These are phyloP conservation scores for Bagarius yarrelli DNA, from an alignment of 2,113 vertebrate genomes.

Conservation along the genomic window DNA sequence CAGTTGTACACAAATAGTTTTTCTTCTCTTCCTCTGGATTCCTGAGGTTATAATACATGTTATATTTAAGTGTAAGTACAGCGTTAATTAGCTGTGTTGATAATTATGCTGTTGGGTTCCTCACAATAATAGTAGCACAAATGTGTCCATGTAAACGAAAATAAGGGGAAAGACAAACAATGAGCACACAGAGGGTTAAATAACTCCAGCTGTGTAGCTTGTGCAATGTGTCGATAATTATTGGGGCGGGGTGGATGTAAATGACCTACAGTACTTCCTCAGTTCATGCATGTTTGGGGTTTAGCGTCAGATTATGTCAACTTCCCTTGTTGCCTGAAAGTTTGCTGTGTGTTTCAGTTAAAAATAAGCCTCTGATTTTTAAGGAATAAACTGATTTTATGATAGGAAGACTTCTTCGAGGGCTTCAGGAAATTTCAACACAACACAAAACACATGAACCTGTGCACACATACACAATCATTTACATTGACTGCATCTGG, in stretches of 20 bases:
- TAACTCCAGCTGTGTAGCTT: constrained; percentile 66
- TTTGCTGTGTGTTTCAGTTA: background rate
- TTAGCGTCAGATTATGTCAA: constrained; percentile 57
- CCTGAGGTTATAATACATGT: background rate
- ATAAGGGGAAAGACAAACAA: constrained; percentile 41
- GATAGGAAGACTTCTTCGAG: background rate
- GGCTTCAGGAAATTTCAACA: background rate
- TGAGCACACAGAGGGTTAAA: constrained; percentile 56
- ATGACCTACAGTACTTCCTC: constrained; percentile 69
- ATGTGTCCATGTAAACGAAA: constrained; percentile 12
- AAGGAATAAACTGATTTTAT: background rate
- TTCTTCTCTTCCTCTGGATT: background rate
- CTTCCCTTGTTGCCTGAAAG: constrained; percentile 17
- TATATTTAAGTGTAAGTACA: background rate
- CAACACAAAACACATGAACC: background rate
- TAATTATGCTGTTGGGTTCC: background rate
- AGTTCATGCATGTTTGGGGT: constrained; percentile 49
- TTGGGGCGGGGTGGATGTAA: constrained; percentile 65
- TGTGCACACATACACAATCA: background rate
- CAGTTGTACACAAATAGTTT: background rate
- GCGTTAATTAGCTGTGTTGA: background rate
- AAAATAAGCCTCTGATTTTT: background rate
- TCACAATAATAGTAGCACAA: background rate
- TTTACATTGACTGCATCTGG: too few relatives aligned
- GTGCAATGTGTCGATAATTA: constrained; percentile 70